Conservation (phyloP, 2,797 vertebrate genomes). For the Semaprochilodus insignis region DNA sequence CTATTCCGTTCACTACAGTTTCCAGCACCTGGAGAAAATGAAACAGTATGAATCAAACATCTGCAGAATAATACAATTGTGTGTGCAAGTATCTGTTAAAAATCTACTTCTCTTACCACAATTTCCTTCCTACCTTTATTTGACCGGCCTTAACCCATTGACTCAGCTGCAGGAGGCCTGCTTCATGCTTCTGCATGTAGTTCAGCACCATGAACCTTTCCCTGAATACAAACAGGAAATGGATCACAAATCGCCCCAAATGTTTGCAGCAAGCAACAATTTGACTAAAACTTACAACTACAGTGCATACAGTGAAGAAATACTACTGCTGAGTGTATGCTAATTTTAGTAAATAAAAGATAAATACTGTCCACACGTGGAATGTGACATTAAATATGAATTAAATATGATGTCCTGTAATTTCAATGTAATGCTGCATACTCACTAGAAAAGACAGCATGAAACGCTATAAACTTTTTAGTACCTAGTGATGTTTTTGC, state of each 20-base stretch:
- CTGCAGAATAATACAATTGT: neutral
- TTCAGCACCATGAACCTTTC: constrained; percentile 91
- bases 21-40: constrained; percentile 86
- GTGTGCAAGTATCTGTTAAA: neutral
- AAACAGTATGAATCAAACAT: constrained; percentile 10
- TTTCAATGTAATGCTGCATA: neutral
- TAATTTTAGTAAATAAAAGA: neutral
- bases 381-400: neutral
- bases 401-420: neutral
- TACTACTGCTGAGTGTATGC: neutral
- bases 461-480: neutral
- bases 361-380: neutral
- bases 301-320: neutral
- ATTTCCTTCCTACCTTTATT: constrained; percentile 84
- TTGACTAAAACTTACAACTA: neutral
- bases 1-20: constrained; percentile 86
- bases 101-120: neutral
- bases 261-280: neutral
- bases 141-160: constrained; percentile 86
- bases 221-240: constrained; percentile 64
- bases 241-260: neutral
- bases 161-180: constrained; percentile 83
- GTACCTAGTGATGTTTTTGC: constrained; percentile 85
- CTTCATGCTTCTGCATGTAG: constrained; percentile 84
- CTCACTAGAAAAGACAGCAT: neutral